Percentiles rank a stretch among this genome's conserved stretches.
phyloP scores from a whole-genome alignment of 2,888 invertebrate species.

The Cheilosia grossa region DNA sequence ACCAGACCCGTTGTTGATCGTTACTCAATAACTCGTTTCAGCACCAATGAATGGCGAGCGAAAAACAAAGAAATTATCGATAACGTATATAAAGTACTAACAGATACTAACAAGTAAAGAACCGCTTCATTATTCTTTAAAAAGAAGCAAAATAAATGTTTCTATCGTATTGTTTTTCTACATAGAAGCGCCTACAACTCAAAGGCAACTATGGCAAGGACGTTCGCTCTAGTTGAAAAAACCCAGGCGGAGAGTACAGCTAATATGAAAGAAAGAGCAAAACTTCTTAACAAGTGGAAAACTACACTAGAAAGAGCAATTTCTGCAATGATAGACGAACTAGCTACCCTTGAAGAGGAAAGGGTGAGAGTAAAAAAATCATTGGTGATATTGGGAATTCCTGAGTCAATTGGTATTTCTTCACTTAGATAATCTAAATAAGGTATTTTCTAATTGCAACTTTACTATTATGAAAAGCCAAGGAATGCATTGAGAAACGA shows the following conservation, averaged over 20 bases:
- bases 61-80: slow-evolving; percentile 85
- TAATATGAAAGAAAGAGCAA: slow-evolving; percentile 86
- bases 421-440: not conserved
- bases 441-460: not conserved
- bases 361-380: slow-evolving; percentile 88
- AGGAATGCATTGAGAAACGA: slow-evolving; percentile 89
- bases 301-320: slow-evolving; percentile 89
- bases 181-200: slow-evolving; percentile 85
- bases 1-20: slow-evolving; percentile 90
- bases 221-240: slow-evolving; percentile 87
- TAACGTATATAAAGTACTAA: slow-evolving; percentile 82
- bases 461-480: slow-evolving; percentile 81
- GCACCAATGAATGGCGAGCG: slow-evolving; percentile 89
- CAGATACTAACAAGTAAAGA: slow-evolving; percentile 84
- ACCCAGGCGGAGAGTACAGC: slow-evolving; percentile 88
- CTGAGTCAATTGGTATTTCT: slow-evolving; percentile 87
- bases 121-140: slow-evolving; percentile 19
- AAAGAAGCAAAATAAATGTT: not conserved
- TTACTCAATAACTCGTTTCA: slow-evolving; percentile 89
- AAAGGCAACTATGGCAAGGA: slow-evolving; percentile 86
- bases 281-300: slow-evolving; percentile 90
- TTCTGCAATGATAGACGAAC: slow-evolving; percentile 88
- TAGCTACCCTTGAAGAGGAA: slow-evolving; percentile 87
- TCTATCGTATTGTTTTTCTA: not conserved
- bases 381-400: slow-evolving; percentile 87